Evolutionary conservation across 2,113 vertebrate genomes (phyloP).

Genomic region (Mus spicilegus): DNA sequence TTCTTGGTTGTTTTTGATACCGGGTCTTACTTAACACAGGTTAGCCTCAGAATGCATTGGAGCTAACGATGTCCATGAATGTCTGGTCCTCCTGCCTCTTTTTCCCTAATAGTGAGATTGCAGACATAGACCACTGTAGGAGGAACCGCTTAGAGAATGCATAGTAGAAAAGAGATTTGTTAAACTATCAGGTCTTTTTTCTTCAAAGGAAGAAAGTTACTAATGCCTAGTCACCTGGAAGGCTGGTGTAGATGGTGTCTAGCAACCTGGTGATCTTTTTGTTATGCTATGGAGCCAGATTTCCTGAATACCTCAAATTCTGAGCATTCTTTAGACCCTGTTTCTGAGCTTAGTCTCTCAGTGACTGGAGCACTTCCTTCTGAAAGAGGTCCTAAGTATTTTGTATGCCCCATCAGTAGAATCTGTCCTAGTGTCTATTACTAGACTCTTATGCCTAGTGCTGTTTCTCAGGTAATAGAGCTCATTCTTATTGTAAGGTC

Average conservation of each 20-base stretch:
- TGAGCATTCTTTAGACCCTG: not conserved
- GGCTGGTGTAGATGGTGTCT: not conserved
- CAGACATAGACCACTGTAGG: not conserved
- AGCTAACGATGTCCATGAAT: not conserved
- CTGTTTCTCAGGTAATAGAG: not conserved
- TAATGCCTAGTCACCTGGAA: not conserved
- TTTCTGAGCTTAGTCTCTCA: not conserved
- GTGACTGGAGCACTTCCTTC: not conserved
- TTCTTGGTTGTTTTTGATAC: not conserved
- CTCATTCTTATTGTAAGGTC: not conserved
- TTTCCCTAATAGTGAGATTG: not conserved
- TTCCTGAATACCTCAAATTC: not conserved
- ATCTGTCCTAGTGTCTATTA: not conserved
- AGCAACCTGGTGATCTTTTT: not conserved
- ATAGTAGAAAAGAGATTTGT: not conserved
- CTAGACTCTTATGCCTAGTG: not conserved
- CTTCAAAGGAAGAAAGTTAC: not conserved
- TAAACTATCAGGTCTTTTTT: not conserved
- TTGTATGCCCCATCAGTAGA: not conserved
- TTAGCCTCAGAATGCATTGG: not conserved
- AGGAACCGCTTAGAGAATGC: not conserved
- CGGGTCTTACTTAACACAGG: not conserved
- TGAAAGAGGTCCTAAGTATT: not conserved
- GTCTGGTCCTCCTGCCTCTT: not conserved
- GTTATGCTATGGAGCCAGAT: not conserved